Conservation (phyloP, 2,797 vertebrate species). For the Pogonophryne albipinna region DNA sequence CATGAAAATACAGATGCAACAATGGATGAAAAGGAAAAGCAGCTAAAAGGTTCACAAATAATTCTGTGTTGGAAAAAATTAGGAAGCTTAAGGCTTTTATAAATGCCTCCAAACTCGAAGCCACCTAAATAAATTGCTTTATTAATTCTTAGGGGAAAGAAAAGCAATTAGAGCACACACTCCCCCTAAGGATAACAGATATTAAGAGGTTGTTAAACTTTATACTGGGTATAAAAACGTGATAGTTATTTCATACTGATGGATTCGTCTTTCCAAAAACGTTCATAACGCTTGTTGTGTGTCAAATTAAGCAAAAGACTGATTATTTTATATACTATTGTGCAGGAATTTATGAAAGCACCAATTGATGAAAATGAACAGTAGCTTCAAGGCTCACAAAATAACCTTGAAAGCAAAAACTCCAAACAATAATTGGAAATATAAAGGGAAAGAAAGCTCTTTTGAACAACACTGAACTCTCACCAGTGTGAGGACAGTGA, state of each 20-base stretch:
- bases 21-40: too few species aligned
- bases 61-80: neutral
- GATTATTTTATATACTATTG: neutral
- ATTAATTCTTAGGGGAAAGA: neutral
- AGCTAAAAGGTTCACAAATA: neutral
- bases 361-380: neutral
- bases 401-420: neutral
- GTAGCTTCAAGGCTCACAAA: neutral
- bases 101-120: neutral
- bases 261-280: neutral
- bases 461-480: neutral
- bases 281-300: neutral
- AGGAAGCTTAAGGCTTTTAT: neutral
- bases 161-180: slow-evolving; percentile 5
- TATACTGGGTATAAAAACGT: neutral
- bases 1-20: too few species aligned
- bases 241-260: neutral
- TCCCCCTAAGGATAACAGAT: neutral
- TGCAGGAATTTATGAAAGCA: neutral
- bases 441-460: slow-evolving; percentile 7
- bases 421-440: slow-evolving; percentile 13
- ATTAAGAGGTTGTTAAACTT: neutral
- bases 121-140: neutral
- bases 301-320: neutral
- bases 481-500: slow-evolving; percentile 2